These are phyloP conservation scores for Lasiurus cinereus DNA, from an alignment of 2,113 vertebrate species.

Conservation along the genomic window DNA sequence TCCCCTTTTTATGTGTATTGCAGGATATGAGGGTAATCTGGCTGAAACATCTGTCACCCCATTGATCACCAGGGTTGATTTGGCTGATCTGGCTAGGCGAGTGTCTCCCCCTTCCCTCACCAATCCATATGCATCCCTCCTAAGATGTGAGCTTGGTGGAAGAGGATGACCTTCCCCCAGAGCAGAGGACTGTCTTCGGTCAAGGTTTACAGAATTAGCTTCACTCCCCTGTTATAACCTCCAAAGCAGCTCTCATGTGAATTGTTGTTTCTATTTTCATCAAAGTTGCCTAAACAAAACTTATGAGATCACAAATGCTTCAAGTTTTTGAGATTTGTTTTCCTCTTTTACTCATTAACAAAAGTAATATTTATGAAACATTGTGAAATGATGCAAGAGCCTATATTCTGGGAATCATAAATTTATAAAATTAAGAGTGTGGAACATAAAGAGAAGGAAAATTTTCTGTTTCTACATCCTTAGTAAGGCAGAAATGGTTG, in stretches of 20 bases:
- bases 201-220: no score
- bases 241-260: no score
- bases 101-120: no score
- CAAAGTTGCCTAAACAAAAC: background rate
- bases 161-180: no score
- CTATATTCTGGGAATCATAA: background rate
- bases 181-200: no score
- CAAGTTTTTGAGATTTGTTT: conserved; percentile 15
- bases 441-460: background rate
- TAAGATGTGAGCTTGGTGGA: no score
- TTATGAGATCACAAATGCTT: background rate
- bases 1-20: background rate
- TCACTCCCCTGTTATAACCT: no score
- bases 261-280: background rate
- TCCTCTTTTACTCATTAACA: background rate
- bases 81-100: no score
- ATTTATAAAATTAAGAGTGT: conserved; percentile 17
- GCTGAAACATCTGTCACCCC: no score
- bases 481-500: background rate
- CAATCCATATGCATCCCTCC: no score
- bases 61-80: no score
- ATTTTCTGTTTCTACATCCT: background rate
- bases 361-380: background rate
- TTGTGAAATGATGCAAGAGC: background rate
- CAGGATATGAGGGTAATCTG: no score